Conservation (phyloP, 2,888 invertebrate genomes). For the Lydus trimaculatus region DNA sequence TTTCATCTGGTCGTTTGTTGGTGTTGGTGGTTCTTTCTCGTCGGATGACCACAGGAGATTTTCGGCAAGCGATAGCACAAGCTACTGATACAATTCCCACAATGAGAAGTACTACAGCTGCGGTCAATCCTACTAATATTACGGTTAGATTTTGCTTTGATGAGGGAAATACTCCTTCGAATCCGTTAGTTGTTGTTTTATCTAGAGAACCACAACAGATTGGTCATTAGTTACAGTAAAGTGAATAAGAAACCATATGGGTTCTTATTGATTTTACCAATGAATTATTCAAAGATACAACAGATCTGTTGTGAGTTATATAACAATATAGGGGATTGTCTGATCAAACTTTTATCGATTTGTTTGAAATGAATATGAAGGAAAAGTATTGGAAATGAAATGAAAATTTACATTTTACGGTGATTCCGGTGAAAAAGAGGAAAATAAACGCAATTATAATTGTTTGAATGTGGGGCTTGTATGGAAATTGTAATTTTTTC, state of each 20-base stretch:
- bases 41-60: conserved; percentile 44
- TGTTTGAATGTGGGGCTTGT: neutral
- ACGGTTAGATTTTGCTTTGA: conserved; percentile 51
- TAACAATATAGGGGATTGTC: conserved; percentile 3
- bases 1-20: conserved; percentile 55
- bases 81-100: conserved; percentile 54
- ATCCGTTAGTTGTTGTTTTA: conserved; percentile 37
- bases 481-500: neutral
- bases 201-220: conserved; percentile 44
- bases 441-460: no score
- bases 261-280: neutral
- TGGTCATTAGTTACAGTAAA: conserved; percentile 36
- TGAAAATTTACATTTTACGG: neutral
- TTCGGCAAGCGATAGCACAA: conserved; percentile 55
- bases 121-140: conserved; percentile 56
- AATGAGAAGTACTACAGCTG: conserved; percentile 55
- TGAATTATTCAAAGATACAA: conserved; percentile 9
- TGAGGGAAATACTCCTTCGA: conserved; percentile 37
- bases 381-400: neutral
- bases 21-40: conserved; percentile 46
- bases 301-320: conserved; percentile 14
- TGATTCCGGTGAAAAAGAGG: no score
- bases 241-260: conserved; percentile 13
- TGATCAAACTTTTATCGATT: conserved; percentile 14
- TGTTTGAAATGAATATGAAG: conserved; percentile 1